phyloP scores from a whole-genome alignment of 2,888 invertebrate species.

The Stramonita haemastoma region DNA sequence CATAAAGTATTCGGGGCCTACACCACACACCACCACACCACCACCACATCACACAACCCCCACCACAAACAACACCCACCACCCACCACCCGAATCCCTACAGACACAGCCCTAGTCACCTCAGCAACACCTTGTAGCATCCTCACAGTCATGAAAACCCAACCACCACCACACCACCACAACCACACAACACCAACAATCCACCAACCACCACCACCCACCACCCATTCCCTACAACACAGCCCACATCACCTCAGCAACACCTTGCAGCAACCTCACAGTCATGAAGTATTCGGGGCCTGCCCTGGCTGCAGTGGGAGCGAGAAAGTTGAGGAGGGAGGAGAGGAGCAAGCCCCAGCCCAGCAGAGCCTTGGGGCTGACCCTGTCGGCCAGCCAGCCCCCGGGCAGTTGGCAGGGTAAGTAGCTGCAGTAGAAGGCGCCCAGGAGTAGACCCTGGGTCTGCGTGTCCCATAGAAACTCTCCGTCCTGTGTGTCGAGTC shows the following conservation, averaged over 20 bases:
- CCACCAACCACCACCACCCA: no score
- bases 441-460: slow-evolving; percentile 71
- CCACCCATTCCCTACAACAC: no score
- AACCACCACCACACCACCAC: no score
- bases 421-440: slow-evolving; percentile 76
- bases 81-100: no score
- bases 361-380: slow-evolving; percentile 91
- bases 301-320: slow-evolving; percentile 86
- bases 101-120: slow-evolving; percentile 78
- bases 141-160: slow-evolving; percentile 85
- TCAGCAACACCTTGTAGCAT: slow-evolving; percentile 90
- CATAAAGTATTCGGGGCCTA: no score
- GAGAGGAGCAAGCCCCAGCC: slow-evolving; percentile 89
- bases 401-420: slow-evolving; percentile 74
- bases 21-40: no score
- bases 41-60: no score
- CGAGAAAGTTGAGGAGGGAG: slow-evolving; percentile 88
- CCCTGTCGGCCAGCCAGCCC: slow-evolving; percentile 84
- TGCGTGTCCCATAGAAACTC: slow-evolving; percentile 71
- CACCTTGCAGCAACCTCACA: slow-evolving; percentile 87
- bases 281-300: slow-evolving; percentile 85
- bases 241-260: slow-evolving; percentile 84
- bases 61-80: no score
- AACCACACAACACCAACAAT: no score
- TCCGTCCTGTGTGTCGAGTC: slow-evolving; percentile 65